Conservation (phyloP, 1,140 invertebrate species). For the Battus philenor region DNA sequence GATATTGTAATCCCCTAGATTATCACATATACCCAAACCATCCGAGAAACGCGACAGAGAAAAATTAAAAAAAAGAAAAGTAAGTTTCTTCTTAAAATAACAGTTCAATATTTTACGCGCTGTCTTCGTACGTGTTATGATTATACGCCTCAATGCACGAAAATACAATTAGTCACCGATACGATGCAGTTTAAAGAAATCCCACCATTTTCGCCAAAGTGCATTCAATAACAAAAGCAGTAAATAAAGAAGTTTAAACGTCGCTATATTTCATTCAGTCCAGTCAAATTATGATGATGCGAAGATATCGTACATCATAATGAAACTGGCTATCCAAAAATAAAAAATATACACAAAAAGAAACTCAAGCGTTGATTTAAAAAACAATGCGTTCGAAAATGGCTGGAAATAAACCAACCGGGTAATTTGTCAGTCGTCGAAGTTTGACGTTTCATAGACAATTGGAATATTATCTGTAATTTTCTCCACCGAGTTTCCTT, state of each 20-base stretch:
- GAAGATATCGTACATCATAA: constrained; percentile 38
- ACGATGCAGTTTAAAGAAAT: constrained; percentile 1
- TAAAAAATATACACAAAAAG: constrained; percentile 24
- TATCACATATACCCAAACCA: constrained; percentile 26
- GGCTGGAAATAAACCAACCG: neutral
- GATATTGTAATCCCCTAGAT: constrained; percentile 56
- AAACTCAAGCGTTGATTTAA: no score
- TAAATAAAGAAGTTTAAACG: constrained; percentile 45
- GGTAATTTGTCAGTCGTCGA: constrained; percentile 45
- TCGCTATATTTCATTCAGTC: constrained; percentile 36
- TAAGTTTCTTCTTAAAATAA: constrained; percentile 29
- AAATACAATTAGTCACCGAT: constrained; percentile 20
- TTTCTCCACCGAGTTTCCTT: constrained; percentile 27
- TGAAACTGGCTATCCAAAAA: constrained; percentile 33
- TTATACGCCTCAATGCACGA: constrained; percentile 13
- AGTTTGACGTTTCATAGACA: constrained; percentile 9
- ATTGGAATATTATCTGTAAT: constrained; percentile 13
- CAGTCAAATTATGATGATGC: constrained; percentile 40
- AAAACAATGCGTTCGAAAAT: neutral
- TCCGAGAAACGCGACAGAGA: constrained; percentile 39
- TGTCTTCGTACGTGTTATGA: constrained; percentile 11
- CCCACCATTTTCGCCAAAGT: constrained; percentile 1
- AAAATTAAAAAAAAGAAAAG: no score
- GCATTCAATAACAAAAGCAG: constrained; percentile 41
- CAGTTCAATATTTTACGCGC: constrained; percentile 18